These are phyloP conservation scores for Chloropsis hardwickii DNA, from an alignment of 2,113 vertebrate genomes.

Conservation along the genomic window DNA sequence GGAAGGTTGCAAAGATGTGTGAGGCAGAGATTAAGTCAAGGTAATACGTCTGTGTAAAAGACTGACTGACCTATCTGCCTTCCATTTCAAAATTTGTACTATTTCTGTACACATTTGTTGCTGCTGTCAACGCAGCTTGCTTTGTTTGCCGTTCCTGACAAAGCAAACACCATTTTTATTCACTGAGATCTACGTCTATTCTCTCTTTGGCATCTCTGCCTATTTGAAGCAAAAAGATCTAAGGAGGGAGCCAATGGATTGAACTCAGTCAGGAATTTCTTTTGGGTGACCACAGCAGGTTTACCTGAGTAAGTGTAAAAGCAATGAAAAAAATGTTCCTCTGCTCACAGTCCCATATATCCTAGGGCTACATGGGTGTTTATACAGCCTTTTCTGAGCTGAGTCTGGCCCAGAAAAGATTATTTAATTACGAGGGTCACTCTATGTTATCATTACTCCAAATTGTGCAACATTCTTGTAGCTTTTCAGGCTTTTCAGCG, in stretches of 20 bases:
- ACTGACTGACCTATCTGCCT: not conserved
- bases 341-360: not conserved
- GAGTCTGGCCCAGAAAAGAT: not conserved
- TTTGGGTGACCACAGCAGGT: not conserved
- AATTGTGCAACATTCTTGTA: not conserved
- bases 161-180: not conserved
- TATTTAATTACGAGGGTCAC: not conserved
- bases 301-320: not conserved
- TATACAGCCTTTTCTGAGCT: not conserved
- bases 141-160: not conserved
- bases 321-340: not conserved
- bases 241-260: not conserved
- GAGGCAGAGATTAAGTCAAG: not conserved
- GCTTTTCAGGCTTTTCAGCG: not conserved
- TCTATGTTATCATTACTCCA: not conserved
- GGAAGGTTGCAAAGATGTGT: not conserved
- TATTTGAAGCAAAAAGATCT: not conserved
- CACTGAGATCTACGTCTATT: not conserved
- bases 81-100: not conserved
- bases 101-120: not conserved
- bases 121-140: not conserved
- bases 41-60: not conserved
- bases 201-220: not conserved
- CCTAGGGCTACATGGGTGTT: not conserved
- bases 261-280: not conserved